A percentile compares a stretch with the other conserved stretches of the same genome.
phyloP scores from a whole-genome alignment of 2,113 vertebrate species.

The Rhizomys pruinosus region DNA sequence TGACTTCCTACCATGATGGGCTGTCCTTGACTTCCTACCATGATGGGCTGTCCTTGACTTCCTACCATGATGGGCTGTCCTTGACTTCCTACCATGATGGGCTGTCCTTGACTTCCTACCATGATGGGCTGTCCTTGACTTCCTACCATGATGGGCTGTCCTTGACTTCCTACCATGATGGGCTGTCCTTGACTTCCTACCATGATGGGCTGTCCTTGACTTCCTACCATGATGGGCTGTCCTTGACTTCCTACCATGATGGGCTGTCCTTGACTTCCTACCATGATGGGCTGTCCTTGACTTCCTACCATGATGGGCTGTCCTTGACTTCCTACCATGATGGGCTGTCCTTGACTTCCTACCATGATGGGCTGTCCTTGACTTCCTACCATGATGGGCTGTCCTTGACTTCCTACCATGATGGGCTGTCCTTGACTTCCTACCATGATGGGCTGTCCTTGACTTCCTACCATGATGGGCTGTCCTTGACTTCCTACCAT shows the following conservation, averaged over 20 bases:
- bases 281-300: neutral
- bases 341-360: neutral
- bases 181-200: neutral
- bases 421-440: neutral
- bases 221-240: neutral
- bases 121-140: neutral
- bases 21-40: neutral
- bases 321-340: neutral
- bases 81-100: neutral
- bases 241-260: neutral
- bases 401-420: neutral
- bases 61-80: neutral
- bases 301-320: neutral
- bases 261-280: neutral
- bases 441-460: neutral
- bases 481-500: neutral
- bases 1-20: too few relatives aligned
- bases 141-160: neutral
- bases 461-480: too few relatives aligned
- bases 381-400: neutral
- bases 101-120: neutral
- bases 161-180: neutral
- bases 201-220: neutral
- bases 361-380: neutral
- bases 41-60: neutral